A percentile compares a stretch with the other conserved stretches of the same genome.
phyloP scores from a whole-genome alignment of 1,140 invertebrate genomes.

The Melipona quadrifasciata region DNA sequence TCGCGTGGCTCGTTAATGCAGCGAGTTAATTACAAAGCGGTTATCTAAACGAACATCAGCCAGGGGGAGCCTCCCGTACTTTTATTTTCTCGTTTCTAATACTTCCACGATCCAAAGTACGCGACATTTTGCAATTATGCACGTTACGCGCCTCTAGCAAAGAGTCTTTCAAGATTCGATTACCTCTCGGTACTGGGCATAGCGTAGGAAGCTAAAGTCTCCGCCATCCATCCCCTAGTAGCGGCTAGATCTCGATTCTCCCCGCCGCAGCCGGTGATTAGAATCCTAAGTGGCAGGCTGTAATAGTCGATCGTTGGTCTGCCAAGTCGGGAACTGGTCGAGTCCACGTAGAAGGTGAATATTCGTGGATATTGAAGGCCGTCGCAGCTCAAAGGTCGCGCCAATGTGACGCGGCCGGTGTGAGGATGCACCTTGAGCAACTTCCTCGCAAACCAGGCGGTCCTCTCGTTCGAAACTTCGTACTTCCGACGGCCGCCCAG shows the following conservation, averaged over 20 bases:
- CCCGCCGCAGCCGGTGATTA: conserved; percentile 89
- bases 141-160: too few species aligned
- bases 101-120: too few species aligned
- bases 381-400: conserved; percentile 88
- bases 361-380: conserved; percentile 91
- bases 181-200: conserved; percentile 89
- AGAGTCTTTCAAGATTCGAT: background rate
- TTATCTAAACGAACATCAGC: background rate
- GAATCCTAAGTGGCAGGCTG: conserved; percentile 89
- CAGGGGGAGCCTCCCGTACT: background rate
- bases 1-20: background rate
- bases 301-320: conserved; percentile 90
- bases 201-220: conserved; percentile 91
- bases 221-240: conserved; percentile 91
- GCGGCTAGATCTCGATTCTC: conserved; percentile 85
- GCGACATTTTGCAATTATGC: too few species aligned
- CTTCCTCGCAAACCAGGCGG: conserved; percentile 90
- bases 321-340: conserved; percentile 87
- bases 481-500: conserved; percentile 88
- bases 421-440: conserved; percentile 89
- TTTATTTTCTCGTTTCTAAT: background rate
- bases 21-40: background rate
- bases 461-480: conserved; percentile 89
- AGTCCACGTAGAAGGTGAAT: conserved; percentile 93
- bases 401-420: conserved; percentile 88